These are phyloP conservation scores for Odocoileus virginianus DNA, from an alignment of 2,113 vertebrate genomes.

Conservation along the genomic window DNA sequence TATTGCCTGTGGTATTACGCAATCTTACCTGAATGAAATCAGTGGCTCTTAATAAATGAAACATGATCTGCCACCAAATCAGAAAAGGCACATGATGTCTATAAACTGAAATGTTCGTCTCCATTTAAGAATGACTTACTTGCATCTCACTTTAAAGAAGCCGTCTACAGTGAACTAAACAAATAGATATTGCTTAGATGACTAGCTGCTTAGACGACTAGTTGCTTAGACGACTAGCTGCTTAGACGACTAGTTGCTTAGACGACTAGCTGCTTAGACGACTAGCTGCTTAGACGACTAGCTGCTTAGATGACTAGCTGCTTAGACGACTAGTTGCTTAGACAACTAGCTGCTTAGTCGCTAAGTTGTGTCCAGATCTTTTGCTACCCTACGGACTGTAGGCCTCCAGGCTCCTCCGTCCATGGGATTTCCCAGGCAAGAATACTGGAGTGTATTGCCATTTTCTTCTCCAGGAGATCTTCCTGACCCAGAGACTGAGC, in stretches of 20 bases:
- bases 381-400: neutral
- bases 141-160: neutral
- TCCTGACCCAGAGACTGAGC: neutral
- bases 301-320: no score
- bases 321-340: neutral
- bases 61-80: neutral
- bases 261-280: no score
- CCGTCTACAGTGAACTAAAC: neutral
- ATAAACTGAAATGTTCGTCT: neutral
- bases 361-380: neutral
- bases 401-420: neutral
- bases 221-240: no score
- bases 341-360: neutral
- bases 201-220: no score
- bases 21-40: neutral
- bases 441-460: neutral
- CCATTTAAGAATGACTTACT: neutral
- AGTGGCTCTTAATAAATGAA: constrained; percentile 14
- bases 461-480: neutral
- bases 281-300: no score
- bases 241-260: no score
- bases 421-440: neutral
- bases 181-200: neutral
- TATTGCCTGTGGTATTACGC: neutral
- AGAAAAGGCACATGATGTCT: neutral